Percentiles rank a stretch among this genome's conserved stretches.
These are phyloP conservation scores for Ditylenchus weischeri DNA, from an alignment of 2,888 invertebrate genomes.

Conservation along the genomic window DNA sequence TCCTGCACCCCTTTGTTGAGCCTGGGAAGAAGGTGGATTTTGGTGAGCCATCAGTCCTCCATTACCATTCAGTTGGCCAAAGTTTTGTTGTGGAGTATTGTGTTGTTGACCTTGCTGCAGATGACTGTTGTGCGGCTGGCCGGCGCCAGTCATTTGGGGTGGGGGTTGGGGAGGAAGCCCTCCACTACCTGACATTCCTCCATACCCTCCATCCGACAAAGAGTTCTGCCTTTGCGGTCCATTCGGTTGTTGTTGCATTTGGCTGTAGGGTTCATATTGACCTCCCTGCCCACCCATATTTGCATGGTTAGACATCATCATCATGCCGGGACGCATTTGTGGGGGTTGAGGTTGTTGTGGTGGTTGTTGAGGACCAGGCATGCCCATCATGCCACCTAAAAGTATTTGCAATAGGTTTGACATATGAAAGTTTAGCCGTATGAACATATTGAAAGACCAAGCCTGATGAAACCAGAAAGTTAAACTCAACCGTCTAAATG, in stretches of 20 bases:
- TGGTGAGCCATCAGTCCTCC: neutral
- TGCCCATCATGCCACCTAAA: too few relatives aligned
- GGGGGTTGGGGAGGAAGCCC: constrained; percentile 6
- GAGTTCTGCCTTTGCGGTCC: constrained; percentile 4
- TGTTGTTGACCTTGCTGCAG: constrained; percentile 8
- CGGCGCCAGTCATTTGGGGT: neutral
- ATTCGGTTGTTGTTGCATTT: constrained; percentile 3
- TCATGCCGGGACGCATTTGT: neutral
- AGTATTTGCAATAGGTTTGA: too few relatives aligned
- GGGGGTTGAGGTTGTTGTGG: neutral
- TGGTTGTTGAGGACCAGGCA: neutral
- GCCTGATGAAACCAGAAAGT: too few relatives aligned
- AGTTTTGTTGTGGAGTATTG: constrained; percentile 1
- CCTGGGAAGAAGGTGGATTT: neutral
- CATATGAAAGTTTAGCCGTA: too few relatives aligned
- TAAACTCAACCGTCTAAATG: too few relatives aligned
- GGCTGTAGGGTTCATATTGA: neutral
- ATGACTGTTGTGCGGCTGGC: neutral
- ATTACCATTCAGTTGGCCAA: neutral
- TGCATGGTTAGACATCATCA: neutral
- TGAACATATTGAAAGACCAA: too few relatives aligned
- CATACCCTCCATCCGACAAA: constrained; percentile 2
- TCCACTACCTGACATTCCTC: neutral
- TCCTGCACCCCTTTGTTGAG: constrained; percentile 2
- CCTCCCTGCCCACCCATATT: neutral